Evolutionary conservation across 2,888 invertebrate species (phyloP).

Genomic region (Drosophila birchii): DNA sequence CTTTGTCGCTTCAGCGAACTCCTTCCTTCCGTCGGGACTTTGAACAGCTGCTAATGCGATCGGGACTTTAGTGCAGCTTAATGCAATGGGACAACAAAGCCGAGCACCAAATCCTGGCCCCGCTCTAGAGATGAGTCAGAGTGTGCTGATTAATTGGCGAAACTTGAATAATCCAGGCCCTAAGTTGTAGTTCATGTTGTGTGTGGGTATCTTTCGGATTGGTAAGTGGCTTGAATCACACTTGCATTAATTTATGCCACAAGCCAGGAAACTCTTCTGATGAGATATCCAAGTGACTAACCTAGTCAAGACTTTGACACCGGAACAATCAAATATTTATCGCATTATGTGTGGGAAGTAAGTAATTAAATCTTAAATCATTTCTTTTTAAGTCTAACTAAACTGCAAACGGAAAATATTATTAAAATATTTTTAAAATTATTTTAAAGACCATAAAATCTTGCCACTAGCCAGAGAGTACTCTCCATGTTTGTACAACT

Average conservation of each 20-base stretch:
- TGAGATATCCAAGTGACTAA: constrained; percentile 8
- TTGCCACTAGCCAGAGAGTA: not conserved
- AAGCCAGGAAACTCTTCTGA: constrained; percentile 1
- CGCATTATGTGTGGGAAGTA: too few relatives aligned
- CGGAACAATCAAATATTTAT: not conserved
- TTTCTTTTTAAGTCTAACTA: not conserved
- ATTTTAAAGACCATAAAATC: too few relatives aligned
- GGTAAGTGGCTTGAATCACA: constrained; percentile 11
- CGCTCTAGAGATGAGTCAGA: constrained; percentile 39
- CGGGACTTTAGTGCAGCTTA: constrained; percentile 63
- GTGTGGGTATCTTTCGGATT: constrained; percentile 11
- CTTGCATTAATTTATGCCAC: not conserved
- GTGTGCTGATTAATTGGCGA: constrained; percentile 19
- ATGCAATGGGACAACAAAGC: constrained; percentile 73
- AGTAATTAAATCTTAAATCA: not conserved
- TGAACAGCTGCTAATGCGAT: constrained; percentile 75
- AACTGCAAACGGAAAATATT: not conserved
- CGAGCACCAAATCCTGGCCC: constrained; percentile 46
- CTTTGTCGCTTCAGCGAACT: constrained; percentile 71
- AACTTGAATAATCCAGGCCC: constrained; percentile 12
- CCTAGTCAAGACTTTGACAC: not conserved
- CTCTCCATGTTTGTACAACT: not conserved
- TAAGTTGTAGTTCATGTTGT: constrained; percentile 13
- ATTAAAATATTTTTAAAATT: not conserved
- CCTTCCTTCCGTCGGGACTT: constrained; percentile 36